A percentile compares a stretch with the other conserved stretches of the same genome.
These are phyloP conservation scores for Galbula dea DNA, from an alignment of 2,113 vertebrate species.

Conservation along the genomic window DNA sequence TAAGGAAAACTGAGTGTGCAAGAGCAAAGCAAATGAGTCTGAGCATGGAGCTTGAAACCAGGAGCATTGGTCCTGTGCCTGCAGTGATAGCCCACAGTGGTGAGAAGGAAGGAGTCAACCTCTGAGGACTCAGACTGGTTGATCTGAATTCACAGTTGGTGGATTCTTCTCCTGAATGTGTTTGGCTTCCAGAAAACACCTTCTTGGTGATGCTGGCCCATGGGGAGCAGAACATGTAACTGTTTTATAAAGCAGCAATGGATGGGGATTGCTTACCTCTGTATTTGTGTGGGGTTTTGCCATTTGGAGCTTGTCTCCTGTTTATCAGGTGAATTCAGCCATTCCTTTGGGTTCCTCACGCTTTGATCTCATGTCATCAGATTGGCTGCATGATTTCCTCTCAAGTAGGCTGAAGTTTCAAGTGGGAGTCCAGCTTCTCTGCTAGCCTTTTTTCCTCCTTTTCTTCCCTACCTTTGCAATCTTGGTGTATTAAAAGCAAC, in stretches of 20 bases:
- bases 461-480: neutral
- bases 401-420: neutral
- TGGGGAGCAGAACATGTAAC: neutral
- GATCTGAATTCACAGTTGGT: neutral
- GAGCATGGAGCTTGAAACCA: neutral
- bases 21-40: neutral
- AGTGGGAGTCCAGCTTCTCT: neutral
- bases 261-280: neutral
- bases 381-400: neutral
- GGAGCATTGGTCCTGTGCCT: rapidly evolving
- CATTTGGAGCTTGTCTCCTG: neutral
- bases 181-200: neutral
- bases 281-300: neutral
- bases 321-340: neutral
- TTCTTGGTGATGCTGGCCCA: neutral
- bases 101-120: neutral
- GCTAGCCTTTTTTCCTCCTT: neutral
- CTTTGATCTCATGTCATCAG: rapidly evolving
- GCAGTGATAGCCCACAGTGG: neutral
- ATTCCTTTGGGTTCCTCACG: neutral
- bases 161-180: neutral
- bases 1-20: neutral
- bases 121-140: neutral
- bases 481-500: neutral
- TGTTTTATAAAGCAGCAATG: neutral